Conservation (phyloP, 2,888 invertebrate species). For the Exocentrus adspersus region DNA sequence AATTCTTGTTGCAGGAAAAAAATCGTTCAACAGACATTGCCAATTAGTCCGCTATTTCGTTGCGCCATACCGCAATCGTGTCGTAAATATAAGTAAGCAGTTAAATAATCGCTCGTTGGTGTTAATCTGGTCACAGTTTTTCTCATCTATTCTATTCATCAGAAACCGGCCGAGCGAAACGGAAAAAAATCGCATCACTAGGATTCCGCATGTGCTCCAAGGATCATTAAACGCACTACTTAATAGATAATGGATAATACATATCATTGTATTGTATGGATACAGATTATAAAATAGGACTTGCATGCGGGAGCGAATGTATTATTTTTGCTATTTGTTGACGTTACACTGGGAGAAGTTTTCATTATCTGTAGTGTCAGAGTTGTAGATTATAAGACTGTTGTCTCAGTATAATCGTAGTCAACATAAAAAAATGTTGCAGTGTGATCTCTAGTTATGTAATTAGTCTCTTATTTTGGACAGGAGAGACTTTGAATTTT, state of each 20-base stretch:
- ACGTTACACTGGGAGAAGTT: not conserved
- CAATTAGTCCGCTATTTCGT: conserved; percentile 4
- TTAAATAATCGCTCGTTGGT: conserved; percentile 17
- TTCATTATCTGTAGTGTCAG: too few relatives aligned
- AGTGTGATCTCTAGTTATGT: too few relatives aligned
- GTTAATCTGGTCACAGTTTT: conserved; percentile 17
- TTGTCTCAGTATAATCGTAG: too few relatives aligned
- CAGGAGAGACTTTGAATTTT: too few relatives aligned
- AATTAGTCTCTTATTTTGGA: too few relatives aligned
- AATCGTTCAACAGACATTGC: not conserved
- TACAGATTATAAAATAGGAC: conserved; percentile 6
- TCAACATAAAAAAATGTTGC: too few relatives aligned
- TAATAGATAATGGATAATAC: conserved; percentile 15
- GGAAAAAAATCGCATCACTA: not conserved
- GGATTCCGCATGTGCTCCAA: conserved; percentile 13
- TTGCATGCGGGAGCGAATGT: conserved; percentile 18
- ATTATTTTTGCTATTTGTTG: conserved; percentile 10
- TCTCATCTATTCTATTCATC: conserved; percentile 20
- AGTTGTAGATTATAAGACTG: too few relatives aligned
- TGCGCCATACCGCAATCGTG: conserved; percentile 11
- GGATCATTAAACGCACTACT: conserved; percentile 20
- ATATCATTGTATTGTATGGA: not conserved
- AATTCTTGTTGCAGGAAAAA: not conserved
- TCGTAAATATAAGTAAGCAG: conserved; percentile 2
- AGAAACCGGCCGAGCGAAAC: conserved; percentile 2